Evolutionary conservation across 2,113 vertebrate species (phyloP), one percentile per base, ranked within the genome.

Genomic region (Bujurquina vittata): DNA sequence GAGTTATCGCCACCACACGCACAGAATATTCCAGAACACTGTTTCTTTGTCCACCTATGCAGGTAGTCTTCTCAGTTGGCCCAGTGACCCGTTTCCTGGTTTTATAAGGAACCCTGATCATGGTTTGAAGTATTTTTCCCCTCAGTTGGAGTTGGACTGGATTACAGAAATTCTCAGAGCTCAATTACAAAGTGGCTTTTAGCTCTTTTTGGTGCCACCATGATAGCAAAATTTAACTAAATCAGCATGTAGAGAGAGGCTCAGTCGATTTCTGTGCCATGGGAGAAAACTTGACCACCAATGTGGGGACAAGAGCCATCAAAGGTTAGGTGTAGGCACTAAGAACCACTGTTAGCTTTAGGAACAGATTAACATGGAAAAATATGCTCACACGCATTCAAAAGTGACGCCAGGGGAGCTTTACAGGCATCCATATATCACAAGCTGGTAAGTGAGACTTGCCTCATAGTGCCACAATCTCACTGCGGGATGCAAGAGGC

Each of bases 31-130:
- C 35, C 72, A 81, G 78, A 87, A 94, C 88, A 94, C 84, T 86
- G 88, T n/a, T 65, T 87, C 84, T 91, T 94, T 94, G 90, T 93
- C 84, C 59, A 1, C 17, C 31, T 52, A 49, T 62, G 77, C 84
- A 87, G 77, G 88, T 83, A 74, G 61, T 29, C 56, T n/a, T 81
- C 78, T 85, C 65, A 31, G 23, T 35, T 91, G 87, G 80, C 88
- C 90, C 86, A 91, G 77, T 93, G 89, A 94, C 93, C 94, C 84
- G 85, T 67, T 93, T 92, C 76, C 87, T 90, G 75, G 33, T 59
- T 82, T 59, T 73, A 31, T 73, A 15, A 75, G 52, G 56, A 56
- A 52, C 54, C 59, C 63, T 55, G 55, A 83, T 88, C 85, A 80
- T 57, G 29, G 78, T 26, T 69, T 31, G 12, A 78, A 83, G 52